These are phyloP conservation scores for Cerastis rubricosa DNA, from an alignment of 2,888 invertebrate species.

Conservation along the genomic window DNA sequence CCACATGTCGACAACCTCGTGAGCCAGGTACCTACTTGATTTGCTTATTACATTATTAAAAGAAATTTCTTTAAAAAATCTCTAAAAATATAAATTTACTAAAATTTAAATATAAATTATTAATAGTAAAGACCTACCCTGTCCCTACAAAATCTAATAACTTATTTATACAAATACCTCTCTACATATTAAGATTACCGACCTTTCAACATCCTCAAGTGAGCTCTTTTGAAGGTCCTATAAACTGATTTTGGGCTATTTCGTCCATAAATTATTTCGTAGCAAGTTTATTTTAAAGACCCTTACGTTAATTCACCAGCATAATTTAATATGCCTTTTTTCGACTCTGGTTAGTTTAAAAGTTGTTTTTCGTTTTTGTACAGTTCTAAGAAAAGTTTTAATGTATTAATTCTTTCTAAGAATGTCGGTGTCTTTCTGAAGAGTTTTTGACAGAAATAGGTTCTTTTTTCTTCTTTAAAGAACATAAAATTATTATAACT, in stretches of 20 bases:
- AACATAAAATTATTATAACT: background rate
- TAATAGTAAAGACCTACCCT: no score
- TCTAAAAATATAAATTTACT: background rate
- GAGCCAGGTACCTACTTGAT: no score
- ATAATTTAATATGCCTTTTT: conserved; percentile 19
- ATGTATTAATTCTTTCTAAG: background rate
- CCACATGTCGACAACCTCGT: no score
- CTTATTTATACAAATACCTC: conserved; percentile 62
- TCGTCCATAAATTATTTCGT: conserved; percentile 57
- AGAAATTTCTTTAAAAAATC: background rate
- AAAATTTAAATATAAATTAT: no score
- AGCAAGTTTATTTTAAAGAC: conserved; percentile 47
- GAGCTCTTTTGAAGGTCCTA: conserved; percentile 44
- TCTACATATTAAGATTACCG: conserved; percentile 56
- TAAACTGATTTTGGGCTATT: conserved; percentile 58
- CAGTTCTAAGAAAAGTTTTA: background rate
- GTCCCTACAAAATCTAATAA: conserved; percentile 26
- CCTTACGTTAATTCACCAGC: conserved; percentile 27
- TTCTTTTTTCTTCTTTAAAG: background rate
- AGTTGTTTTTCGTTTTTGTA: conserved; percentile 10
- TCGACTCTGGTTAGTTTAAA: background rate
- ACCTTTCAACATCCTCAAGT: conserved; percentile 44
- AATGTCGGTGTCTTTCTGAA: background rate
- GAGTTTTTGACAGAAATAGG: background rate
- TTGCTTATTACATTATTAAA: no score